phyloP scores from a whole-genome alignment of 1,140 invertebrate species.

The Antheraea mylitta region DNA sequence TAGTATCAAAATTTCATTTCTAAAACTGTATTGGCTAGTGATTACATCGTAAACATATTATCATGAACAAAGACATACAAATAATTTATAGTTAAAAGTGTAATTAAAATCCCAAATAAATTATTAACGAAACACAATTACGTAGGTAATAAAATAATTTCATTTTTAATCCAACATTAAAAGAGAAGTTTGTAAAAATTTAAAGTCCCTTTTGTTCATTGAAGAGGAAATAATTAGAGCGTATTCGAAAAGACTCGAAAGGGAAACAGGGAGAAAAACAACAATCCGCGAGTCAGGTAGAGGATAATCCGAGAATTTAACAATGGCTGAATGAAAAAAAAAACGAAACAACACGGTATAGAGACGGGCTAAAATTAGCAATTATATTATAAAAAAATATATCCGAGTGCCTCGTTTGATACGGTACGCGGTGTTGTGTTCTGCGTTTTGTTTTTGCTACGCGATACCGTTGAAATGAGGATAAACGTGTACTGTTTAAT shows the following conservation, averaged over 20 bases:
- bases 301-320: slow-evolving; percentile 65
- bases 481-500: slow-evolving; percentile 17
- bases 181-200: slow-evolving; percentile 15
- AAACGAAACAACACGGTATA: background rate
- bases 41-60: no score
- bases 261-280: slow-evolving; percentile 52
- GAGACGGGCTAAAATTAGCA: slow-evolving; percentile 63
- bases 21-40: no score
- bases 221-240: slow-evolving; percentile 71
- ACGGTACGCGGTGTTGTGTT: slow-evolving; percentile 15
- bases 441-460: slow-evolving; percentile 43
- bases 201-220: slow-evolving; percentile 57
- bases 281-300: slow-evolving; percentile 61
- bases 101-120: no score
- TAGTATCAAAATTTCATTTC: no score
- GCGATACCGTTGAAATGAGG: slow-evolving; percentile 30
- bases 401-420: slow-evolving; percentile 43
- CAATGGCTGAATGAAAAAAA: slow-evolving; percentile 43
- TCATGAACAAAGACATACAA: no score
- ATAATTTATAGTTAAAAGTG: no score
- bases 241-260: slow-evolving; percentile 53
- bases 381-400: slow-evolving; percentile 54
- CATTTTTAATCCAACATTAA: background rate
- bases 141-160: background rate
- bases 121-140: background rate